Percentiles rank a stretch among this genome's conserved stretches.
phyloP scores from a whole-genome alignment of 2,113 vertebrate genomes.

The Plectropomus leopardus region DNA sequence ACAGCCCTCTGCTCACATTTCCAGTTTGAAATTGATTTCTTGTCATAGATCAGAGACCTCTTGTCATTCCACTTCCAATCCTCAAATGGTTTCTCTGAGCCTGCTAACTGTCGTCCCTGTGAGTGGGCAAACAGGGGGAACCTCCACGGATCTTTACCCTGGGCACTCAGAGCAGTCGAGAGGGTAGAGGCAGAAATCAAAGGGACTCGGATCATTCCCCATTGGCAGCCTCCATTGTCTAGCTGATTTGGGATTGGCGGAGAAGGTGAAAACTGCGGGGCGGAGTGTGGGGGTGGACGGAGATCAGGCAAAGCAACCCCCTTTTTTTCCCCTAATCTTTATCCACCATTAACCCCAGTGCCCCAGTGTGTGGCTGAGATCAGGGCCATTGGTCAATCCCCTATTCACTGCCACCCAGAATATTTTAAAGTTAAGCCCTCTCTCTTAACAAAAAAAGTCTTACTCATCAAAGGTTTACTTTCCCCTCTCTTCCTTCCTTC shows the following conservation, averaged over 20 bases:
- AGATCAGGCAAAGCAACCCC: conserved; percentile 75
- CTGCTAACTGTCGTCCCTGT: conserved; percentile 67
- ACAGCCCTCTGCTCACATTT: conserved; percentile 74
- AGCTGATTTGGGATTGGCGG: conserved; percentile 81
- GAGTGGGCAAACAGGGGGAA: conserved; percentile 75
- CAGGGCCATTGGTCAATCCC: conserved; percentile 88
- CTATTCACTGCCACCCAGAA: conserved; percentile 85
- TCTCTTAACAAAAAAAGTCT: conserved; percentile 84
- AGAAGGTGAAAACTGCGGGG: conserved; percentile 73
- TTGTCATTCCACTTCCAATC: conserved; percentile 82
- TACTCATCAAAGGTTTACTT: conserved; percentile 85
- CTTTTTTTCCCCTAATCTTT: conserved; percentile 81
- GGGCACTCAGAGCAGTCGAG: conserved; percentile 77
- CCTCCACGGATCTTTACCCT: conserved; percentile 84
- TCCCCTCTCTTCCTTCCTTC: conserved; percentile 58
- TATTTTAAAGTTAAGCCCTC: conserved; percentile 88
- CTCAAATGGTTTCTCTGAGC: conserved; percentile 79
- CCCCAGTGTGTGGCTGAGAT: conserved; percentile 85
- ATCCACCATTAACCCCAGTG: conserved; percentile 87
- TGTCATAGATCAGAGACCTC: conserved; percentile 83
- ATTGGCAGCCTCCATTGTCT: conserved; percentile 83
- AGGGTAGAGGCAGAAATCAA: conserved; percentile 82
- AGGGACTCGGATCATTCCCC: conserved; percentile 76
- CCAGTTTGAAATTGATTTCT: conserved; percentile 85
- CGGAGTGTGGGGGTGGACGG: conserved; percentile 72